Evolutionary conservation across 2,797 vertebrate species (phyloP), one percentile per base, ranked within the genome.

Genomic region (Crenichthys baileyi): DNA sequence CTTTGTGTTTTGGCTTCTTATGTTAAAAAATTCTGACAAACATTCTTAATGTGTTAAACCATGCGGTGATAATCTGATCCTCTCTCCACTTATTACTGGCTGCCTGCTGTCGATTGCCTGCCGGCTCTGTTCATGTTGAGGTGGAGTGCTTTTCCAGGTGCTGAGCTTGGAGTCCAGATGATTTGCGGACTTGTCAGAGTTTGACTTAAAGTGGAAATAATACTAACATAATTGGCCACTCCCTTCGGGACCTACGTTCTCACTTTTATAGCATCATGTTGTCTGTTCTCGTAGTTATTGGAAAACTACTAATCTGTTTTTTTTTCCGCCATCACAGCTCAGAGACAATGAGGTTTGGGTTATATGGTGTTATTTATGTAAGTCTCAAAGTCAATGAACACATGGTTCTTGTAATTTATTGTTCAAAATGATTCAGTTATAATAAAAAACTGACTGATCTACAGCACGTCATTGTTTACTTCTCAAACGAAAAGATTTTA

Each of bases 131-230:
- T 83, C 74, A 58, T 77, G 72, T 51, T 63, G 41, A 29, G 31
- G 78, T 50, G 76, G 75, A 87, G 46, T 56, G 75, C 76, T 90
- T 90, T 85, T 73, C 82, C 93, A 93, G 88, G 88, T 90, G 90
- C 71, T 78, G 58, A 70, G 53, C 71, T n/a, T 12, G 7, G 55
- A 77, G 79, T 79, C 13, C n/a, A 65, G 72, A 80, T 75, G 85
- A 92, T 91, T 91, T 89, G 87, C 86, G 58, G 78, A 81, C 77
- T 55, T 71, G 79, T 86, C 80, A 76, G 81, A 78, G 46, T 39
- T 50, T 46, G 29, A 70, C 22, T 68, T 53, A 83, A 81, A 77
- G 79, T 73, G 74, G 70, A 85, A 85, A 75, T 84, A 58, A 55
- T 76, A 72, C 36, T 88, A 85, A 87, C 79, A 46, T 91, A 84